A percentile compares a stretch with the other conserved stretches of the same genome.
phyloP scores from a whole-genome alignment of 2,797 vertebrate genomes.

The Uromys caudimaculatus region DNA sequence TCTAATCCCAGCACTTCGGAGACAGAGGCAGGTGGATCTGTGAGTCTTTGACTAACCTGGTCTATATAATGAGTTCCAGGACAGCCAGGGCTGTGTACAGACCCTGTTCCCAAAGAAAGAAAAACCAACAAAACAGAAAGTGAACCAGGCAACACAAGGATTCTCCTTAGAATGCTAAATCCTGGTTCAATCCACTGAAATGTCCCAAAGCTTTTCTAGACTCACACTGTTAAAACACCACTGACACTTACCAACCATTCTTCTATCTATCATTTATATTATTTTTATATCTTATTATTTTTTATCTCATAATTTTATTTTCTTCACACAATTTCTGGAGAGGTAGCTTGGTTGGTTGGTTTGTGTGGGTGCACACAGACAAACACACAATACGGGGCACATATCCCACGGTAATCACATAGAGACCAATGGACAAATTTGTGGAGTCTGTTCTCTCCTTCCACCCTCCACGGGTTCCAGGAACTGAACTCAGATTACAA shows the following conservation, averaged over 20 bases:
- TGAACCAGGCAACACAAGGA: neutral
- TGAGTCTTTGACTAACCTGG: neutral
- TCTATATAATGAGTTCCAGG: neutral
- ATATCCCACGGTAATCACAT: neutral
- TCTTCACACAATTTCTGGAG: neutral
- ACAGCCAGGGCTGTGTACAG: neutral
- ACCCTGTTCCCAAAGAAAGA: neutral
- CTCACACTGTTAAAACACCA: neutral
- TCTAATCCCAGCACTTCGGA: neutral
- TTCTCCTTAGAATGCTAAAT: neutral
- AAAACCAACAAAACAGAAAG: neutral
- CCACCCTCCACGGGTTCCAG: neutral
- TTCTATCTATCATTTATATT: constrained; percentile 2
- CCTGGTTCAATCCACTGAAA: neutral
- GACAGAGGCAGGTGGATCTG: neutral
- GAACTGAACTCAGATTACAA: neutral
- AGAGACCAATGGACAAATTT: neutral
- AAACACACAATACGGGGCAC: neutral
- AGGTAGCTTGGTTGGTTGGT: neutral
- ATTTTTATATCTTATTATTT: neutral
- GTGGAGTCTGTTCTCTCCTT: neutral
- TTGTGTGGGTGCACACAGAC: neutral
- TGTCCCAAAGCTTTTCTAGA: neutral
- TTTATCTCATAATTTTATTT: constrained; percentile 21
- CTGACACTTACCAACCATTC: neutral